Base-by-base conservation (phyloP, 2,888 invertebrate genomes). In the Watsonalla cultraria region DNA sequence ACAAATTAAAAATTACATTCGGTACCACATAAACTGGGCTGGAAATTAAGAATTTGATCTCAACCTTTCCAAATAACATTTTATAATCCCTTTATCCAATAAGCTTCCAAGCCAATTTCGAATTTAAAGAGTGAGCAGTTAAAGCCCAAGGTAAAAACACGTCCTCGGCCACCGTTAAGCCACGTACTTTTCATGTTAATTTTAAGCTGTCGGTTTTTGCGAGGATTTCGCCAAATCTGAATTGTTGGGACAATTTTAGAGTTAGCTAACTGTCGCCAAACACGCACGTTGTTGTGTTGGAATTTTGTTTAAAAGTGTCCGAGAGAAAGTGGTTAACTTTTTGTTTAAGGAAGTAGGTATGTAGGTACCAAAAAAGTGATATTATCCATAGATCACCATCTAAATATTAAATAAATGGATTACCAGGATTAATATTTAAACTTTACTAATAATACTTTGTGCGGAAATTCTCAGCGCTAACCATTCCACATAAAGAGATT, bases 111-210 rank as follows among this genome's bases (percentile, higher is more conserved):
- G 77, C 74, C 76, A 80, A 80, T 79, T 80, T 76, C 72, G 70
- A 78, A 78, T 78, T 11, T 42, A 80, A 80, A 78, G 78, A 79
- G 77, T 77, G 75, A 80, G 65, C 79, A 78, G 76, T 80, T 76
- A 76, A 76, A 74, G 64, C 77, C 70, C 62, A 73, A 80, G 78
- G 79, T 79, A 79, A 77, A 80, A 81, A 79, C 74, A 76, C 77
- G 71, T 75, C 68, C 68, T 63, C 69, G 58, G 54, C 62, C 62
- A 60, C 64, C 61, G 62, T 66, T 78, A 74, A 80, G 72, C 78
- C 78, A 74, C 74, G 75, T 79, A 78, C 76, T 80, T 80, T 77
- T 80, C 73, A 80, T 82, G 80, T 80, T 76, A 78, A 82, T 80
- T 80, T 80, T 74, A 80, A 80, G 80, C 76, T 74, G 73, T 72